Evolutionary conservation across 2,888 invertebrate genomes (phyloP).

Genomic region (Synanthedon formicaeformis): DNA sequence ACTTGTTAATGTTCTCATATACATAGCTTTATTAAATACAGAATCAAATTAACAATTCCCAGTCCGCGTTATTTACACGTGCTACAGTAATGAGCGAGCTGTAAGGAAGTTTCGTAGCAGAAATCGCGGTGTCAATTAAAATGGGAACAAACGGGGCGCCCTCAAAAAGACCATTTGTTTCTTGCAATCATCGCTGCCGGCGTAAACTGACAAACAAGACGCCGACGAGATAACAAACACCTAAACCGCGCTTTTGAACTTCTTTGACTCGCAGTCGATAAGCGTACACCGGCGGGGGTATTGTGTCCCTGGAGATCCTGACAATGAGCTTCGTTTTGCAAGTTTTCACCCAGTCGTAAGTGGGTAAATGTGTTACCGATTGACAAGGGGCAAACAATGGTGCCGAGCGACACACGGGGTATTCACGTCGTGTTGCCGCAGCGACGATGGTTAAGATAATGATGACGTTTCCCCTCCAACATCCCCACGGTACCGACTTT

Average conservation of each 20-base stretch:
- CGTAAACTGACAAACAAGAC: slow-evolving; percentile 64
- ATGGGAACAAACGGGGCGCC: slow-evolving; percentile 30
- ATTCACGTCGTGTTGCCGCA: slow-evolving; percentile 32
- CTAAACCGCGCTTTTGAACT: slow-evolving; percentile 65
- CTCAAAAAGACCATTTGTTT: slow-evolving; percentile 60
- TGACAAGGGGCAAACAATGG: slow-evolving; percentile 46
- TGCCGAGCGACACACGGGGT: slow-evolving; percentile 13
- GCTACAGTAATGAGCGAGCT: slow-evolving; percentile 7
- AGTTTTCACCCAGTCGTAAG: slow-evolving; percentile 63
- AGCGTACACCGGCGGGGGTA: slow-evolving; percentile 36
- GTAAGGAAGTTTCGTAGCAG: slow-evolving; percentile 12
- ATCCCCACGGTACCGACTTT: slow-evolving; percentile 15
- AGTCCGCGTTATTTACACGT: slow-evolving; percentile 3
- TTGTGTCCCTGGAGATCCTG: slow-evolving; percentile 31
- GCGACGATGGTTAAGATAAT: slow-evolving; percentile 48
- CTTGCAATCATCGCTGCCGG: slow-evolving; percentile 52
- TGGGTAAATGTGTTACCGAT: slow-evolving; percentile 68
- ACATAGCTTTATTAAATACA: too few species aligned
- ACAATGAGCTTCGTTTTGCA: slow-evolving; percentile 61
- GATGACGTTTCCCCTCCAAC: slow-evolving; percentile 34
- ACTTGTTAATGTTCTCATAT: too few species aligned
- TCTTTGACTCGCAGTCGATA: slow-evolving; percentile 65
- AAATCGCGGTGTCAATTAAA: slow-evolving; percentile 41
- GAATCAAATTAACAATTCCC: too few species aligned
- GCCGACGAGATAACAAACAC: slow-evolving; percentile 45